Base-by-base conservation (phyloP, 2,888 invertebrate species). In the Zygaena filipendulae region DNA sequence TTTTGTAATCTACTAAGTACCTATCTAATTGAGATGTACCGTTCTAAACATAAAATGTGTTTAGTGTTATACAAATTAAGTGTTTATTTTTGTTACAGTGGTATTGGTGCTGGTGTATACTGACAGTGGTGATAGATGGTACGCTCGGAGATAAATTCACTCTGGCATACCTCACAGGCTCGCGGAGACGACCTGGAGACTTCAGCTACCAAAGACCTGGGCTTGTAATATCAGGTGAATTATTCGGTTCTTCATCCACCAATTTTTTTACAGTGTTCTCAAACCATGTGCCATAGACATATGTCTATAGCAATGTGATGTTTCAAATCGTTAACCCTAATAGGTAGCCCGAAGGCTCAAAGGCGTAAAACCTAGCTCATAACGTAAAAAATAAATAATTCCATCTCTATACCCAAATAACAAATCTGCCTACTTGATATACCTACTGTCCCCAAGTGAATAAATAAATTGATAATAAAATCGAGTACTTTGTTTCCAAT, bases 111-210 rank as follows among this genome's bases (percentile, higher is more conserved):
- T 67, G 59, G 59, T 61, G 52, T 29, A 37, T 63, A 36, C 40
- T 72, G 29, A 30, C 57, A 19, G 41, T 58, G 25, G 38, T 42
- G 21, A 29, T 61, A 22, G 50, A 48, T 31, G 51, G 43, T 29
- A 49, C 60, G 11, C 44, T 40, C 9, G 66, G 59, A 16, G 74
- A 90, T 45, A 84, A 83, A 25, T 91, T 91, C 59, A 88, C 85
- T 11, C 75, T 94, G 36, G 93, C 93, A 25, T 94, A 94, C 63
- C 72, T 94, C 40, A 94, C 93, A 2, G 94, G 94, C 3, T 91
- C 93, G 7, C 87, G 90, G 54, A 80, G 94, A 36, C 82, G 85
- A 33, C 85, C 86, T 11, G 90, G 90, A 11, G 91, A 93, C 70
- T 77, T 84, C 44, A 88, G 87, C 59, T 95, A 95, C 60, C 85